Conservation (phyloP, 2,797 vertebrate species). For the Buceros bicornis region DNA sequence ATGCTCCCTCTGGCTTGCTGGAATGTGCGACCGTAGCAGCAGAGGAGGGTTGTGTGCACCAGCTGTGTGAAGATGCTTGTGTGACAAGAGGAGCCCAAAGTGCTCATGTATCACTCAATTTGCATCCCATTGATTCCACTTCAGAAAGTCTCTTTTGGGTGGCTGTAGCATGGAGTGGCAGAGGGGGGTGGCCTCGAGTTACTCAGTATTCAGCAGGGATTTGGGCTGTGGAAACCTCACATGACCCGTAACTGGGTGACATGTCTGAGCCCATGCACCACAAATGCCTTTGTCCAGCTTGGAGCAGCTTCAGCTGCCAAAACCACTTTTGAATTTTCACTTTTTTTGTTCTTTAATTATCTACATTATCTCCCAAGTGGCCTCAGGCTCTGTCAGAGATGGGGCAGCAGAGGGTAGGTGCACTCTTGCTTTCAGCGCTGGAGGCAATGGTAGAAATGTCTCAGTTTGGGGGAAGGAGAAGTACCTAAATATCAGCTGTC, state of each 20-base stretch:
- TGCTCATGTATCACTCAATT: rapidly evolving
- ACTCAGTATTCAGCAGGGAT: not conserved
- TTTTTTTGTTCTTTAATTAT: not conserved
- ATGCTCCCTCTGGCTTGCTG: not conserved
- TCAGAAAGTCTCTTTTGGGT: not conserved
- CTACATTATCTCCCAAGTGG: not conserved
- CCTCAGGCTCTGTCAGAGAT: not conserved
- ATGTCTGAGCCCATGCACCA: not conserved
- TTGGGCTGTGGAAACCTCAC: not conserved
- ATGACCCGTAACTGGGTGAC: rapidly evolving
- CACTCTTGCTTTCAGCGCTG: not conserved
- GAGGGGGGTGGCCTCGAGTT: not conserved
- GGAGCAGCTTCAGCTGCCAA: not conserved
- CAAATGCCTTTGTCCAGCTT: not conserved
- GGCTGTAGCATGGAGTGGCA: not conserved
- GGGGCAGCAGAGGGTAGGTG: not conserved
- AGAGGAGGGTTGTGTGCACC: not conserved
- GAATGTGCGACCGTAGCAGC: not conserved
- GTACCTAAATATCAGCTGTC: not conserved
- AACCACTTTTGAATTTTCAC: not conserved
- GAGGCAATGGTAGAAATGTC: rapidly evolving
- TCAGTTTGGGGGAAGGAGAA: not conserved
- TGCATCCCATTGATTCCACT: not conserved
- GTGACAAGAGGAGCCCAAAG: not conserved
- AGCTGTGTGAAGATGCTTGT: not conserved